A percentile compares a stretch with the other conserved stretches of the same genome.
Evolutionary conservation across 1,140 invertebrate genomes (phyloP).

Genomic region (Thereuonema tuberculata): DNA sequence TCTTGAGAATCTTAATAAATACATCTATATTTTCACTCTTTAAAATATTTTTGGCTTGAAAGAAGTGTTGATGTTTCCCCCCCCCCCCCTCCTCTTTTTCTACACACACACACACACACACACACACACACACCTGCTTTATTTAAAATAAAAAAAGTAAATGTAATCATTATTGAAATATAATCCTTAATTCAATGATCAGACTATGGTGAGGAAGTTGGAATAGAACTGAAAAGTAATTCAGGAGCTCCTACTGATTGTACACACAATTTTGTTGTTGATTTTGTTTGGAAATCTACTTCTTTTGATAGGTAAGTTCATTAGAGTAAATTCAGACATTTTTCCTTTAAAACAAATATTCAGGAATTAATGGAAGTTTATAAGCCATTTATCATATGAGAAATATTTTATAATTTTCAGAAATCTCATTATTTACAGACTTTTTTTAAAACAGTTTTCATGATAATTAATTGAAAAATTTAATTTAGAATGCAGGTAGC

Average conservation of each 20-base stretch:
- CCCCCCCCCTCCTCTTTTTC: too few relatives aligned
- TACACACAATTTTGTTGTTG: conserved; percentile 90
- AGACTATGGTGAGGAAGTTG: conserved; percentile 94
- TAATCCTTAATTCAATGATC: too few relatives aligned
- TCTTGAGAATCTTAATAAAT: too few relatives aligned
- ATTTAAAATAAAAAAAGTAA: too few relatives aligned
- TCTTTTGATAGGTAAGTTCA: conserved; percentile 90
- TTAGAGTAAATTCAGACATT: too few relatives aligned
- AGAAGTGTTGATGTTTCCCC: too few relatives aligned
- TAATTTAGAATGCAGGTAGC: conserved; percentile 80
- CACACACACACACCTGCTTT: too few relatives aligned
- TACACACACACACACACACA: too few relatives aligned
- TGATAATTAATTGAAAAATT: not conserved
- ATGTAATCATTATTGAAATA: too few relatives aligned
- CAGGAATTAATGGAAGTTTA: conserved; percentile 12
- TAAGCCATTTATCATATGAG: not conserved
- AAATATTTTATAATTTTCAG: not conserved
- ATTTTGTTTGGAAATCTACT: conserved; percentile 99
- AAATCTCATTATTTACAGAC: not conserved
- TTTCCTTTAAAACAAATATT: too few relatives aligned
- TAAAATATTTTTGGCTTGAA: too few relatives aligned
- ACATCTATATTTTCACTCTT: too few relatives aligned
- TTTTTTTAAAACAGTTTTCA: not conserved
- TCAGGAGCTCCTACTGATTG: conserved; percentile 80
- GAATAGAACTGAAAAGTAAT: conserved; percentile 86